Base-by-base conservation (phyloP, 2,113 vertebrate species). In the Sander lucioperca region DNA sequence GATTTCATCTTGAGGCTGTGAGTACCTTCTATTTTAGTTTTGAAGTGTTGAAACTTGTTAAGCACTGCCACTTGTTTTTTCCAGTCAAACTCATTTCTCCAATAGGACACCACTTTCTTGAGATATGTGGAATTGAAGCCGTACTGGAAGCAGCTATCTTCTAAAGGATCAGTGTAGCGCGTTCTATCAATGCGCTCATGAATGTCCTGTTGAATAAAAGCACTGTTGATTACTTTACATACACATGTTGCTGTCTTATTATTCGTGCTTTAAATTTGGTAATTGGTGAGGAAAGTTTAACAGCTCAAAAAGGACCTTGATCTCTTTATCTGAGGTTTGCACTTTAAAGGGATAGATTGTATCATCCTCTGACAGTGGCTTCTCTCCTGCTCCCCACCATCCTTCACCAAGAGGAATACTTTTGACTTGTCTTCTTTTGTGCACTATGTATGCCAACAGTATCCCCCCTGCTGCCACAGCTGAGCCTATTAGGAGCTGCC, bases 11-110 rank as follows among this genome's bases (percentile, higher is more conserved):
- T 5, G 4, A 5, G 13, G 13, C 25, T 30, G 7, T 27, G 3
- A 81, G 88, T 90, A 97, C 97, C 97, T 96, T 98, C 97, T 69
- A 97, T 97, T 74, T 94, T 97, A 47, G 97, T 98, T 92, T 93
- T 96, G 92, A 96, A 98, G 87, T 97, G 97, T 12, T 95, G 95
- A 71, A 96, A 97, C 81, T 95, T 95, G 93, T 98, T 98, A 11
- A 98, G 93, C 73, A 92, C 39, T 25, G 94, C 91, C 81, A 97
- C 96, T 86, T 97, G 96, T 83, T 96, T 96, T 57, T 59, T 93
- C 97, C 97, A 97, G 90, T 97, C 94, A 68, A 96, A 98, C 77
- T 95, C 63, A 12, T 97, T 92, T 90, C 95, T 96, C 97, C 97
- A 98, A 48, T 97, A 97, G 54, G 94, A 92, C 78, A 96, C 89